Evolutionary conservation across 2,797 vertebrate species (phyloP).

Genomic region (Heterohyrax brucei): DNA sequence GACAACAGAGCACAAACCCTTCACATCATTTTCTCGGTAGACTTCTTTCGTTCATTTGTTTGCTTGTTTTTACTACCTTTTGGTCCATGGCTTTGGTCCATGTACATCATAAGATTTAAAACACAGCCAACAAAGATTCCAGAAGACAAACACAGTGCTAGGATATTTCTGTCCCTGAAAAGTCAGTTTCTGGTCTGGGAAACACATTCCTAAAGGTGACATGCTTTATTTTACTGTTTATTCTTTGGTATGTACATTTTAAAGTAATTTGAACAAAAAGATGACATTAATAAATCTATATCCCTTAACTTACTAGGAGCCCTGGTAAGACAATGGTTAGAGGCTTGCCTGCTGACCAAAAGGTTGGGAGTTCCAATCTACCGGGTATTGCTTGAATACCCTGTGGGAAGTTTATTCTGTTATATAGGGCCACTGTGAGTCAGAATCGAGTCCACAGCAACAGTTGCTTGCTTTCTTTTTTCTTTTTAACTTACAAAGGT

Average conservation of each 20-base stretch:
- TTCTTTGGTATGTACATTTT: neutral
- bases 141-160: neutral
- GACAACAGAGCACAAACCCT: accelerated
- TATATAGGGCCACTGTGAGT: too few species aligned
- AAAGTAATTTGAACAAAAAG: neutral
- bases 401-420: too few species aligned
- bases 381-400: too few species aligned
- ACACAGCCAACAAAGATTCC: neutral
- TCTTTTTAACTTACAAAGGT: neutral
- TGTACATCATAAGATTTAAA: neutral
- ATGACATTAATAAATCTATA: neutral
- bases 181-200: neutral
- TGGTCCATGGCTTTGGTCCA: too few species aligned
- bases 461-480: too few species aligned
- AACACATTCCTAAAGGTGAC: neutral
- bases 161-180: neutral
- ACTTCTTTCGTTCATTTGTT: neutral
- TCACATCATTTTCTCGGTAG: too few species aligned
- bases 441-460: too few species aligned
- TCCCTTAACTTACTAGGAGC: neutral
- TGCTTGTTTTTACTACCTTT: neutral
- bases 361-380: too few species aligned
- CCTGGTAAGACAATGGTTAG: too few species aligned
- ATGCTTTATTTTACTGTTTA: neutral
- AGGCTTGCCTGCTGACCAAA: too few species aligned